These are phyloP conservation scores for Pituophis catenifer DNA, from an alignment of 2,113 vertebrate genomes.

Conservation along the genomic window DNA sequence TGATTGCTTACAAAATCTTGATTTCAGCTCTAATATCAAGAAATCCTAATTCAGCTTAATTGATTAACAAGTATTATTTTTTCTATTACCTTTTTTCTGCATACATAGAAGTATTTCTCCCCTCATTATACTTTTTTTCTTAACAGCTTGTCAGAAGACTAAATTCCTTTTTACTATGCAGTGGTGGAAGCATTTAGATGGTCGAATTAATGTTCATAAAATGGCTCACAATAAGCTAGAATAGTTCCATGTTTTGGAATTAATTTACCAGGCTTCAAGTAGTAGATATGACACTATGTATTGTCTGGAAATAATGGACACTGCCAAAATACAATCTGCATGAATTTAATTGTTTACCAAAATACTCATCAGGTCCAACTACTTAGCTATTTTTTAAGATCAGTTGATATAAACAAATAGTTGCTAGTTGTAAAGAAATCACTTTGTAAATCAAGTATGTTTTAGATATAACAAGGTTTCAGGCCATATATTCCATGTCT, in stretches of 20 bases:
- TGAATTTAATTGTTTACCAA: background rate
- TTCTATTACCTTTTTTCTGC: background rate
- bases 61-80: background rate
- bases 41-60: background rate
- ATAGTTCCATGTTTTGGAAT: no score
- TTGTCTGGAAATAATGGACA: background rate
- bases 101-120: background rate
- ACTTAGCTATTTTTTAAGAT: background rate
- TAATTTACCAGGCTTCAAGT: background rate
- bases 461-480: background rate
- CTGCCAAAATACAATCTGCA: background rate
- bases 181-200: no score
- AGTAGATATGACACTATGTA: background rate
- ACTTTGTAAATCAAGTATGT: background rate
- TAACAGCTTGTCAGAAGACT: constrained; percentile 2
- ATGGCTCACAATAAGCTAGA: background rate
- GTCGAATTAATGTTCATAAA: background rate
- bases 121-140: background rate
- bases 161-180: background rate
- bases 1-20: background rate
- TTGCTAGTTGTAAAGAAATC: background rate
- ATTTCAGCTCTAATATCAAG: background rate
- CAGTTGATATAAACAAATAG: background rate
- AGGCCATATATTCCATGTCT: background rate
- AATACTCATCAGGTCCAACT: background rate